Conservation (phyloP, 2,113 vertebrate species). For the Balaeniceps rex region DNA sequence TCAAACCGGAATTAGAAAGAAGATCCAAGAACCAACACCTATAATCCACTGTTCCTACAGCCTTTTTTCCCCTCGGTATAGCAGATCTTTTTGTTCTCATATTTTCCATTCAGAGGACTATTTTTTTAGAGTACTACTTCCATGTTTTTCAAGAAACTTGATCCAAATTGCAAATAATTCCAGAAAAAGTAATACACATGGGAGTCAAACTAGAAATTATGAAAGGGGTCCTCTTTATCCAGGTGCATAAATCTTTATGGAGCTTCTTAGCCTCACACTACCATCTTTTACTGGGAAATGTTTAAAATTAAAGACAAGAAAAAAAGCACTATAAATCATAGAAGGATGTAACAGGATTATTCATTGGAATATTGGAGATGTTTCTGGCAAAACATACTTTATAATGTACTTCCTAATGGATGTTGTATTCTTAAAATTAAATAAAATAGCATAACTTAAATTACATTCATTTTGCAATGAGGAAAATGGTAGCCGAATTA, state of each 20-base stretch:
- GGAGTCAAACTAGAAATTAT: neutral
- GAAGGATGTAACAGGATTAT: slow-evolving; percentile 11
- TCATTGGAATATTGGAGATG: neutral
- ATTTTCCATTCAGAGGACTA: neutral
- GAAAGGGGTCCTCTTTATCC: neutral
- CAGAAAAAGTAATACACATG: neutral
- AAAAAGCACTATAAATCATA: neutral
- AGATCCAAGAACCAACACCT: neutral
- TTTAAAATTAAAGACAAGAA: neutral
- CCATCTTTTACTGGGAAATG: neutral
- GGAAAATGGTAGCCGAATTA: neutral
- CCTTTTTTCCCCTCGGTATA: neutral
- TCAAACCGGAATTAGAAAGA: neutral
- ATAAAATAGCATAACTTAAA: neutral
- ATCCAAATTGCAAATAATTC: neutral
- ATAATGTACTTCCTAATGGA: neutral
- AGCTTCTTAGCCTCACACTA: neutral
- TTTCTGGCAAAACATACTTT: slow-evolving; percentile 14
- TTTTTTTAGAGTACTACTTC: neutral
- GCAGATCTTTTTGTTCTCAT: neutral
- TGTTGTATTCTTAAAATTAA: slow-evolving; percentile 18
- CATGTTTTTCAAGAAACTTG: neutral
- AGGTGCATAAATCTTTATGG: neutral
- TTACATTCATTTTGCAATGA: neutral
- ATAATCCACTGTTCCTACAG: neutral